Evolutionary conservation across 2,888 invertebrate genomes (phyloP), one percentile per base, ranked within the genome.

Genomic region (Plebejus argus): DNA sequence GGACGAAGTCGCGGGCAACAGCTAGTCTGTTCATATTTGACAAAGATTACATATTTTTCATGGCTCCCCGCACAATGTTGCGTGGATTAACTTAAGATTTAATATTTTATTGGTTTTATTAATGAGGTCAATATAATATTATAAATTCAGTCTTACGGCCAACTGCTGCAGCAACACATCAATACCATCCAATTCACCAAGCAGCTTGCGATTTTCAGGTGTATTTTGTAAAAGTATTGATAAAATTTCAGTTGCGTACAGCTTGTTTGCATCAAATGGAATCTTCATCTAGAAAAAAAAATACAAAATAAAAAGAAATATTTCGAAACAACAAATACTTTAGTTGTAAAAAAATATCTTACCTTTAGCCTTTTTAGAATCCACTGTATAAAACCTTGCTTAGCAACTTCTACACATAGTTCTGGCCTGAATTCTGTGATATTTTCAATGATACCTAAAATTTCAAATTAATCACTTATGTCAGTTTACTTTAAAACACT

Each of bases 111-210:
- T 53, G 5, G 4, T 53, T 45, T 53, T 53, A 53, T 5, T 3
- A 53, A 53, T 18, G 15, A 49, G 15, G 49, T 4, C 49, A 49
- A 49, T 45, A n/a, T 6, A 28, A 28, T 28, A 28, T 28, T 28
- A 56, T 20, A 23, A 15, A 12, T 45, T 66, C 6, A 75, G 79
- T 83, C 82, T 92, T 91, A 97, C 97, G 83, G 99, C 99, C 81
- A 99, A 93, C 87, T 99, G 99, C 90, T 99, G 99, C 12, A 99
- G 94, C 72, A 99, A 91, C 56, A 98, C 97, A 94, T 99, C 99
- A 84, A 99, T 99, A 3, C 99, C 99, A 87, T 99, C 99, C 70
- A 98, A 89, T 84, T 98, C 98, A n/a, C 99, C 99, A 33, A 99
- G 92, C 35, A 97, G 88, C 77, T 96, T 93, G 82, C 97, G 95